phyloP scores from a whole-genome alignment of 2,797 vertebrate genomes.

The Erithacus rubecula region DNA sequence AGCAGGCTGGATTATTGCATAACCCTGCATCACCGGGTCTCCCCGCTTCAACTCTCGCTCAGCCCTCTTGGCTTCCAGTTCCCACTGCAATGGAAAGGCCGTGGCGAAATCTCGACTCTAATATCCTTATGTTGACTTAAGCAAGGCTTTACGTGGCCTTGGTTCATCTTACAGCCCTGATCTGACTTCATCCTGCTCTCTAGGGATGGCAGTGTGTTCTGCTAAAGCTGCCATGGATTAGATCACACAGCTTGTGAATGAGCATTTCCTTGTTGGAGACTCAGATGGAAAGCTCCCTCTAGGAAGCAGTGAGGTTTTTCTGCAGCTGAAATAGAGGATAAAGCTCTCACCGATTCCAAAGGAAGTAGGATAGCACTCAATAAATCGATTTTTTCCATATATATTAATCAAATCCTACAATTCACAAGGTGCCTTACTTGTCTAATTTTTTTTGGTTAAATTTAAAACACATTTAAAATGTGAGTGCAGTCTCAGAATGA shows the following conservation, averaged over 20 bases:
- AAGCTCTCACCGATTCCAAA: neutral
- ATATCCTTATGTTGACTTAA: constrained; percentile 71
- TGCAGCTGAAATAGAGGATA: constrained; percentile 4
- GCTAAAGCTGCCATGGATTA: constrained; percentile 65
- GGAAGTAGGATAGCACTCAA: neutral
- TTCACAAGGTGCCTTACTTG: neutral
- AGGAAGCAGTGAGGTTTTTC: neutral
- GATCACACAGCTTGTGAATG: neutral
- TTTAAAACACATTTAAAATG: constrained; percentile 31
- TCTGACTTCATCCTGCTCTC: constrained; percentile 60
- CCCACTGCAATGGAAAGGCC: constrained; percentile 19
- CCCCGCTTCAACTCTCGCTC: constrained; percentile 43
- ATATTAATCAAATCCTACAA: constrained; percentile 10
- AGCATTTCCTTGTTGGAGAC: constrained; percentile 18
- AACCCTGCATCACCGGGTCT: constrained; percentile 30
- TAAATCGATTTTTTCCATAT: neutral
- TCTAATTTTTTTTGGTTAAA: neutral
- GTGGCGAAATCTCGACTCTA: constrained; percentile 47
- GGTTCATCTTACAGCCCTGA: constrained; percentile 56
- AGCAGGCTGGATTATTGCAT: constrained; percentile 63
- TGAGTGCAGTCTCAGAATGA: neutral
- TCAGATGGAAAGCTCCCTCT: constrained; percentile 38
- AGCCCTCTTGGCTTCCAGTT: constrained; percentile 38
- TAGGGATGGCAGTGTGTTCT: constrained; percentile 21
- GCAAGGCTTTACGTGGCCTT: constrained; percentile 44